Evolutionary conservation across 2,797 vertebrate genomes (phyloP), one percentile per base, ranked within the genome.

Genomic region (Acipenser oxyrinchus): DNA sequence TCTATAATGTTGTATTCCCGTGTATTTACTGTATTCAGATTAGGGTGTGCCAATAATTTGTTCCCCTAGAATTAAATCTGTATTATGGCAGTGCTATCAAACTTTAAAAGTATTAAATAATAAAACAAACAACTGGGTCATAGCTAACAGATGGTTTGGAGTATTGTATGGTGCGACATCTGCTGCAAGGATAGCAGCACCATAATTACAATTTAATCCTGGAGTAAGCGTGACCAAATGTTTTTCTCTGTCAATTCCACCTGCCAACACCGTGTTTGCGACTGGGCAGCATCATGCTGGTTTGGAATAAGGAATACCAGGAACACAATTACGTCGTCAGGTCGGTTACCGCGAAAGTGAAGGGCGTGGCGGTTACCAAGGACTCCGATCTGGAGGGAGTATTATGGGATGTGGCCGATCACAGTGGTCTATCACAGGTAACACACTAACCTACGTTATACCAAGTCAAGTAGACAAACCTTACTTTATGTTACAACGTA

Each of bases 371-470:
- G 7, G 71, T 86, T 71, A 63, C 68, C 1, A 71, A 67, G 51
- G 66, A 83, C 4, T 72, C 77, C 0, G 82, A 79, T 8, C 6
- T 78, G 0, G 84, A 77, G 1, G 49, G 51, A 2, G 70, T 77
- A 6, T 66, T 93, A 70, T 93, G 93, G 75, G 92, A 94, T 49
- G 78, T 80, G 0, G 89, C 86, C 0, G 92, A 95, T 84, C 89
- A 88, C 74, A 88, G 88, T 9, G 75, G 87, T 6, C 76, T 82
- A 52, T 65, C 79, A 9, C 91, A 93, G 89, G 91, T 93, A 79
- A 76, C 79, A 2, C 55, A 13, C 48, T 37, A 37, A 37, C 37
- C 5, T 5, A 37, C 37, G 5, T 37, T 37, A 4, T 37, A 37
- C 37, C 37, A 37, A 37, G 37, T 37, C 37, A 37, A 37, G 37